Percentiles rank a stretch among this genome's conserved stretches.
Conservation (phyloP, 2,113 vertebrate genomes). For the Corythornis madagascariensis region DNA sequence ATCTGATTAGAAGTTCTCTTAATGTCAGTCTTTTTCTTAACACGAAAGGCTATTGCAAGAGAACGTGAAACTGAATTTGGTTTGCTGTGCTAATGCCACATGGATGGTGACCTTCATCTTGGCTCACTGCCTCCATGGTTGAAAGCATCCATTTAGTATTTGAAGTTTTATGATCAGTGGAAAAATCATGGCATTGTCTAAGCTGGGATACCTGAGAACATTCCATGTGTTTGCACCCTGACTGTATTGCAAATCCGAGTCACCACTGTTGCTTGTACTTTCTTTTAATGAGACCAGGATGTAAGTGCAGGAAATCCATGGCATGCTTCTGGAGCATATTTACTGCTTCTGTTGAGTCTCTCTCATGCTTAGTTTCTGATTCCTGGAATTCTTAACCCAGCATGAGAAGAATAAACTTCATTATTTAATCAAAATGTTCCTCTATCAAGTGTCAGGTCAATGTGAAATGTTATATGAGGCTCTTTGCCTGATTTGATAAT, state of each 20-base stretch:
- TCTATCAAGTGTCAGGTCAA: neutral
- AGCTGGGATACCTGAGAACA: neutral
- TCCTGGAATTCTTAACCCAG: neutral
- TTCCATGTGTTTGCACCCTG: rapidly evolving
- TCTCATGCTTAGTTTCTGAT: neutral
- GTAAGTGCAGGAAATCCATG: neutral
- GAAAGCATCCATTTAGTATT: neutral
- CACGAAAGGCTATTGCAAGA: neutral
- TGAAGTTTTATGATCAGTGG: neutral
- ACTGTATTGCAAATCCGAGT: neutral
- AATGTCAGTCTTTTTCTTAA: neutral
- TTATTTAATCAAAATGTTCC: neutral
- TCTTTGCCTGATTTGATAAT: neutral
- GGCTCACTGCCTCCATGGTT: neutral
- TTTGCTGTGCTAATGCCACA: neutral
- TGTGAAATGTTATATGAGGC: neutral
- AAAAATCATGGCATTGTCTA: neutral
- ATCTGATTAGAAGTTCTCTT: neutral
- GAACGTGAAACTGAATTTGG: neutral
- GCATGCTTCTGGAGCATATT: neutral
- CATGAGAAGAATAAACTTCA: neutral
- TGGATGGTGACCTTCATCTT: neutral
- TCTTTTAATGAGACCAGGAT: neutral
- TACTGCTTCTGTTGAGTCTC: neutral
- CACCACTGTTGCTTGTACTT: neutral